phyloP scores from a whole-genome alignment of 2,797 vertebrate genomes.

The Euthynnus affinis region DNA sequence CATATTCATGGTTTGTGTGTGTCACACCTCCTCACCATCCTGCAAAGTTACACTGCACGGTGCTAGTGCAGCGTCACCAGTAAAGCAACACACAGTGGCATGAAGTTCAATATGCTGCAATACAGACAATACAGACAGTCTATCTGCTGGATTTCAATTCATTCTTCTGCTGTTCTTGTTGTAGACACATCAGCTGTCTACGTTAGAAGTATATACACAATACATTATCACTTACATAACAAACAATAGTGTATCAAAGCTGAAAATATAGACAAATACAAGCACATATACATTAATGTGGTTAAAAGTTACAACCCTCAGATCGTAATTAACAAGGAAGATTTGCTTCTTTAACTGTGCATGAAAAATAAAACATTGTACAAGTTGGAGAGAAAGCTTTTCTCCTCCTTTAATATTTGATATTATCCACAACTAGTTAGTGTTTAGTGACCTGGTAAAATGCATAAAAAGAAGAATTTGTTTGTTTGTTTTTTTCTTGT shows the following conservation, averaged over 20 bases:
- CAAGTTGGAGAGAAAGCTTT: neutral
- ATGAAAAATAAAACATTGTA: neutral
- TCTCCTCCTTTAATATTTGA: constrained; percentile 16
- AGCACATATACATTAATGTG: neutral
- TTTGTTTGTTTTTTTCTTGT: no score
- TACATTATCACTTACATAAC: neutral
- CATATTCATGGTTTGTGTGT: constrained; percentile 37
- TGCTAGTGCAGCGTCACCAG: constrained; percentile 2
- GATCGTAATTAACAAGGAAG: neutral
- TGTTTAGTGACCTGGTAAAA: neutral
- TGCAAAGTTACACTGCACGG: constrained; percentile 24
- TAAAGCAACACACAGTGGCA: constrained; percentile 5
- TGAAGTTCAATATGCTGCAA: constrained; percentile 1
- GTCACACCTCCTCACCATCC: constrained; percentile 41
- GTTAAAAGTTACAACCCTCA: neutral
- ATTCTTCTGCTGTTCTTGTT: neutral
- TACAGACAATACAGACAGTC: neutral
- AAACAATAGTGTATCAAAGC: neutral
- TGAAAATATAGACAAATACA: neutral
- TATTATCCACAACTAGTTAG: neutral
- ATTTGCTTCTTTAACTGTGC: neutral
- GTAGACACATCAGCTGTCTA: neutral
- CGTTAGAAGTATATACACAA: neutral
- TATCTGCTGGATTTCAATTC: neutral
- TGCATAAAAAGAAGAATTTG: neutral